Conservation (phyloP, 2,797 vertebrate genomes). For the Oreonectes daqikongensis region DNA sequence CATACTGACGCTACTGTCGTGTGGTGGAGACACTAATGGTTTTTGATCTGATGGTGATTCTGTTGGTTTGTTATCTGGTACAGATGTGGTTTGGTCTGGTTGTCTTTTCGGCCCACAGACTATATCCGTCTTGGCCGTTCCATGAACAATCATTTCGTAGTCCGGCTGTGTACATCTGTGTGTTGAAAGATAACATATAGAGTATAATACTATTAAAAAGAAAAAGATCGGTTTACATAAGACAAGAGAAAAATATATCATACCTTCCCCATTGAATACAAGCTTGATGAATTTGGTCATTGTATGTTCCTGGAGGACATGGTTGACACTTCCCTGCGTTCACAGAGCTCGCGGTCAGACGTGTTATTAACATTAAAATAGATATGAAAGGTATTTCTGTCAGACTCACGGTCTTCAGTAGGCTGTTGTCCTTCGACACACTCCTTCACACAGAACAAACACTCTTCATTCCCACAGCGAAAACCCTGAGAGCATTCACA, state of each 20-base stretch:
- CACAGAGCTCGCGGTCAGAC: background rate
- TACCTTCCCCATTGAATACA: conserved; percentile 51
- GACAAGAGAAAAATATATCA: background rate
- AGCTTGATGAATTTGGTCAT: conserved; percentile 32
- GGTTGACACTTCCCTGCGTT: conserved; percentile 39
- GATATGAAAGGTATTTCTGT: background rate
- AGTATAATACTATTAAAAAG: no score
- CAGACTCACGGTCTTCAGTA: conserved; percentile 2
- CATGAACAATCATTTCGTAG: conserved; percentile 19
- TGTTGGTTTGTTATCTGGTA: background rate
- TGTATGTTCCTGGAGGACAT: conserved; percentile 55
- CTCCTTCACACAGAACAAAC: conserved; percentile 39
- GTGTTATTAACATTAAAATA: background rate
- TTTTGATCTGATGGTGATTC: background rate
- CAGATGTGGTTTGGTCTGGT: background rate
- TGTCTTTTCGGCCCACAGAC: conserved; percentile 24
- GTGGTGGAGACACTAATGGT: background rate
- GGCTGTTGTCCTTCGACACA: conserved; percentile 54
- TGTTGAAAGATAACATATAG: background rate
- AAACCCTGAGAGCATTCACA: conserved; percentile 53
- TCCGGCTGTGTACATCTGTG: conserved; percentile 46
- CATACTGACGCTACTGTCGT: background rate
- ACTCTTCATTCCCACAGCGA: conserved; percentile 34
- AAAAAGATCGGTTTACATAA: no score
- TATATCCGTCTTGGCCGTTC: conserved; percentile 37